Conservation (phyloP, 2,888 invertebrate genomes). For the Mesoligia furuncula region DNA sequence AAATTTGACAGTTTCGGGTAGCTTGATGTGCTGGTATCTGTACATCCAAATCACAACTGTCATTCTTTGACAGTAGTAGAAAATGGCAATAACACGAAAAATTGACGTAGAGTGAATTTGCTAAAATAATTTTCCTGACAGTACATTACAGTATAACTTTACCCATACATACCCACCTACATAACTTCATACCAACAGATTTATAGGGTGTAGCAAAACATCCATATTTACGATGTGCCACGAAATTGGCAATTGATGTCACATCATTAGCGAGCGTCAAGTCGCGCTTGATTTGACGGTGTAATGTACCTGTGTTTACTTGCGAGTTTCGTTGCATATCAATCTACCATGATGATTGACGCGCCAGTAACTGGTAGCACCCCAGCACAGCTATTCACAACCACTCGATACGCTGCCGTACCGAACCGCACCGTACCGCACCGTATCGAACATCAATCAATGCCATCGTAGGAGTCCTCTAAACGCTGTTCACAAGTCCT, state of each 20-base stretch:
- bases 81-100: neutral
- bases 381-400: too few species aligned
- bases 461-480: too few species aligned
- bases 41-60: neutral
- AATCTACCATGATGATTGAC: conserved; percentile 35
- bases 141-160: neutral
- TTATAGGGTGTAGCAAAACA: conserved; percentile 15
- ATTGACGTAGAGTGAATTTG: too few species aligned
- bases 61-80: too few species aligned
- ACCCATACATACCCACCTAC: neutral
- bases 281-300: conserved; percentile 38
- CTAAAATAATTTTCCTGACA: neutral
- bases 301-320: conserved; percentile 32
- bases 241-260: conserved; percentile 57
- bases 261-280: conserved; percentile 49
- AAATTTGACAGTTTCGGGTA: too few species aligned
- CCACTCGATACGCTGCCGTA: too few species aligned
- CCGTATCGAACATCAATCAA: too few species aligned
- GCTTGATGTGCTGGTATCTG: too few species aligned
- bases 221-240: conserved; percentile 22
- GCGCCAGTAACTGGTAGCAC: conserved; percentile 1
- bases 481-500: too few species aligned
- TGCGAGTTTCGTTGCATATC: conserved; percentile 11
- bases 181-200: conserved; percentile 3
- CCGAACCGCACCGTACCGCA: too few species aligned